Evolutionary conservation across 2,888 invertebrate species (phyloP).

Genomic region (Oligia fasciuncula): DNA sequence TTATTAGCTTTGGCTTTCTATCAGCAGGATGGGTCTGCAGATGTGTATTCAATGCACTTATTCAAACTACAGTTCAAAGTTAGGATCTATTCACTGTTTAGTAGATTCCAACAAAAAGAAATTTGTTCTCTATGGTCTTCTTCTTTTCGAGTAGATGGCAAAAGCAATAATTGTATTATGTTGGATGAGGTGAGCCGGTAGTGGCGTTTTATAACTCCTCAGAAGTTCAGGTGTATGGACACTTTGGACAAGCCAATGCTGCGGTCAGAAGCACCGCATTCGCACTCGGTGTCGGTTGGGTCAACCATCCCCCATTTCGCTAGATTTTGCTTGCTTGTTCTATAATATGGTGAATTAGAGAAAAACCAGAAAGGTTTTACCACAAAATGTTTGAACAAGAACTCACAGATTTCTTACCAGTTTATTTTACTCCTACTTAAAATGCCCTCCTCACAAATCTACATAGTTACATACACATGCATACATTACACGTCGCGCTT

Average conservation of each 20-base stretch:
- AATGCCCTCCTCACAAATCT: not conserved
- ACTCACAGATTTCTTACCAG: not conserved
- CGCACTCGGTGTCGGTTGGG: not conserved
- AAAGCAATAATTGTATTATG: not conserved
- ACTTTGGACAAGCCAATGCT: not conserved
- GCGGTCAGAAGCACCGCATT: not conserved
- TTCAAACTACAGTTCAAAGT: not conserved
- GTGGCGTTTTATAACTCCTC: not conserved
- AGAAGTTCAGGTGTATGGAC: not conserved
- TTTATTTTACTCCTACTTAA: conserved; percentile 3
- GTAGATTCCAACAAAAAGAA: not conserved
- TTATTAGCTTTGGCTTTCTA: not conserved
- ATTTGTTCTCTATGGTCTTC: not conserved
- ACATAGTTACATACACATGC: not conserved
- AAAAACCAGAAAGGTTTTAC: not conserved
- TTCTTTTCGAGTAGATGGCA: not conserved
- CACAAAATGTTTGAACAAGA: not conserved
- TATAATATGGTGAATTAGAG: not conserved
- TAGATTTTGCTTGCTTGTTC: not conserved
- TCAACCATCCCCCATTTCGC: not conserved
- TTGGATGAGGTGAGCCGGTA: not conserved
- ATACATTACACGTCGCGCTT: conserved; percentile 31
- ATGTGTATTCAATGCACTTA: not conserved
- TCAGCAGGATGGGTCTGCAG: not conserved
- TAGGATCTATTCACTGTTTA: not conserved